Percentiles rank a stretch among this genome's conserved stretches.
phyloP scores from a whole-genome alignment of 2,888 invertebrate species.

The Tetragonula carbonaria region DNA sequence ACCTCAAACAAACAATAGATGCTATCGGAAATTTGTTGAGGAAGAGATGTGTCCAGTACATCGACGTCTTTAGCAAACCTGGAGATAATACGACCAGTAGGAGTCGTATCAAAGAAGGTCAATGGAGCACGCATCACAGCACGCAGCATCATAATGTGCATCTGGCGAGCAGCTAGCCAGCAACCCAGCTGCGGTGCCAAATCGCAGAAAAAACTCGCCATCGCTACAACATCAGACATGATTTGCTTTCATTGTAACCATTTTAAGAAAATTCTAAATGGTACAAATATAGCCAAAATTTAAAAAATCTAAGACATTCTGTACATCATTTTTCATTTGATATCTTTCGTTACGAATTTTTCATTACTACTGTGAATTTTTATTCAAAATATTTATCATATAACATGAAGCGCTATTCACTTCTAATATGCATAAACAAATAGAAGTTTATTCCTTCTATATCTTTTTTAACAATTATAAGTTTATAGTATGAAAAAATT shows the following conservation, averaged over 20 bases:
- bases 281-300: constrained; percentile 20
- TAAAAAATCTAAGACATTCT: constrained; percentile 29
- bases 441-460: constrained; percentile 18
- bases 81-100: constrained; percentile 85
- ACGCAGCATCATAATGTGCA: constrained; percentile 83
- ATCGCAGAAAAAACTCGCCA: constrained; percentile 88
- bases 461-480: constrained; percentile 7
- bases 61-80: constrained; percentile 92
- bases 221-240: constrained; percentile 87
- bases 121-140: constrained; percentile 84
- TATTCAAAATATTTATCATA: neutral
- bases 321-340: constrained; percentile 12
- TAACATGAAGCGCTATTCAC: constrained; percentile 23
- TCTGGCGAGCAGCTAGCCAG: constrained; percentile 87
- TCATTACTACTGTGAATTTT: constrained; percentile 12
- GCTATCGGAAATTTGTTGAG: constrained; percentile 88
- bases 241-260: constrained; percentile 73
- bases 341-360: constrained; percentile 7
- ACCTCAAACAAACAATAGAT: constrained; percentile 91
- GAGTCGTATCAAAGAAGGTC: constrained; percentile 85
- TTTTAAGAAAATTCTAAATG: constrained; percentile 36
- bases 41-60: constrained; percentile 89
- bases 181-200: constrained; percentile 89
- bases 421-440: constrained; percentile 32
- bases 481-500: constrained; percentile 41